Conservation (phyloP, 2,113 vertebrate species). For the Ictalurus punctatus region DNA sequence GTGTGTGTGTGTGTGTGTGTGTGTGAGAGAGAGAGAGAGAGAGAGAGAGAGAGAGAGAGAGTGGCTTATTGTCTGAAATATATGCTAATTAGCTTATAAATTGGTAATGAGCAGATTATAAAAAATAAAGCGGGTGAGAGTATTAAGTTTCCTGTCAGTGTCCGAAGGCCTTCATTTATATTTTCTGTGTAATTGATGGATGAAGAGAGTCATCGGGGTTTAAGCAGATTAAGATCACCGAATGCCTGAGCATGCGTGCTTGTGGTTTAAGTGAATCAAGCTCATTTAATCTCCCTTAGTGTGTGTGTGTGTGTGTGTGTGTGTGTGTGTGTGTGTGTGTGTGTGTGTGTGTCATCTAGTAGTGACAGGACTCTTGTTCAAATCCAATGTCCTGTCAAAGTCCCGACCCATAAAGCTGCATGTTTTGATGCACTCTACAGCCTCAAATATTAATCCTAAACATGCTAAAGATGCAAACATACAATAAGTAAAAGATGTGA, state of each 20-base stretch:
- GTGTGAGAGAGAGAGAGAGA: no score
- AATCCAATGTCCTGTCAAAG: background rate
- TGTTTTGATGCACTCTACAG: background rate
- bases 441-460: background rate
- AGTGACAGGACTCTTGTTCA: background rate
- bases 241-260: background rate
- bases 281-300: background rate
- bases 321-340: background rate
- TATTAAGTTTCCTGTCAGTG: background rate
- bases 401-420: background rate
- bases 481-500: background rate
- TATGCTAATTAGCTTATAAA: slow-evolving; percentile 10
- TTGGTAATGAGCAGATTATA: background rate
- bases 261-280: slow-evolving; percentile 14
- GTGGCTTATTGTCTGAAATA: background rate
- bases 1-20: background rate
- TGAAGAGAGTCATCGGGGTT: slow-evolving; percentile 20
- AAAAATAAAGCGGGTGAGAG: background rate
- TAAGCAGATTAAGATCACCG: slow-evolving; percentile 12
- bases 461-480: no score
- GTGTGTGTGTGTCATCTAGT: background rate
- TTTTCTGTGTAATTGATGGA: slow-evolving; percentile 29
- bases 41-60: background rate
- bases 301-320: background rate
- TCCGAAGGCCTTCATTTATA: background rate